Conservation (phyloP, 1,140 invertebrate species). For the Drosophila nasuta region DNA sequence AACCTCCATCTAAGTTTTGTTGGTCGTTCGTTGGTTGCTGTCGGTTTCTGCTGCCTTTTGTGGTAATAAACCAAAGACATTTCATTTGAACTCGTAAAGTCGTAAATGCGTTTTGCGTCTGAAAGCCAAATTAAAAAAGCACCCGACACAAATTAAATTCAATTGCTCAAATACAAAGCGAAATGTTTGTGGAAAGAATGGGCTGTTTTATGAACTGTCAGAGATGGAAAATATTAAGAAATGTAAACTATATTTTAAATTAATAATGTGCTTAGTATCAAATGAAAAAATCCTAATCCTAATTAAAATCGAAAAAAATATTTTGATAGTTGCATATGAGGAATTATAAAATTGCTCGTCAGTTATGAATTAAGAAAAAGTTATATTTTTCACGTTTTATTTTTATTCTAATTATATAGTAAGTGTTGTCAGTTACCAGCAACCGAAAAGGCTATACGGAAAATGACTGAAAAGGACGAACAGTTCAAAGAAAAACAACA, state of each 20-base stretch:
- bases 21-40: slow-evolving; percentile 27
- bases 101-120: slow-evolving; percentile 54
- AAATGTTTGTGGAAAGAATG: slow-evolving; percentile 12
- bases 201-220: not conserved
- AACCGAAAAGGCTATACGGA: too few relatives aligned
- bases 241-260: not conserved
- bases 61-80: slow-evolving; percentile 74
- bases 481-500: too few relatives aligned
- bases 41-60: slow-evolving; percentile 47
- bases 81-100: slow-evolving; percentile 50
- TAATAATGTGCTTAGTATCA: too few relatives aligned
- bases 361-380: too few relatives aligned
- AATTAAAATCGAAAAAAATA: too few relatives aligned
- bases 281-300: too few relatives aligned
- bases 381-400: too few relatives aligned
- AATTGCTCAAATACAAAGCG: slow-evolving; percentile 14
- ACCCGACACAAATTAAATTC: slow-evolving; percentile 48
- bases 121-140: slow-evolving; percentile 57
- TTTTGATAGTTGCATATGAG: too few relatives aligned
- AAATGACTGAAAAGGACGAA: too few relatives aligned
- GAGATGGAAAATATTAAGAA: not conserved
- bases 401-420: too few relatives aligned
- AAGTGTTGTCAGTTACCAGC: too few relatives aligned
- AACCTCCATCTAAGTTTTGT: slow-evolving; percentile 59
- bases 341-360: too few relatives aligned